phyloP scores from a whole-genome alignment of 2,888 invertebrate species.

The Trachelus troglodyta region DNA sequence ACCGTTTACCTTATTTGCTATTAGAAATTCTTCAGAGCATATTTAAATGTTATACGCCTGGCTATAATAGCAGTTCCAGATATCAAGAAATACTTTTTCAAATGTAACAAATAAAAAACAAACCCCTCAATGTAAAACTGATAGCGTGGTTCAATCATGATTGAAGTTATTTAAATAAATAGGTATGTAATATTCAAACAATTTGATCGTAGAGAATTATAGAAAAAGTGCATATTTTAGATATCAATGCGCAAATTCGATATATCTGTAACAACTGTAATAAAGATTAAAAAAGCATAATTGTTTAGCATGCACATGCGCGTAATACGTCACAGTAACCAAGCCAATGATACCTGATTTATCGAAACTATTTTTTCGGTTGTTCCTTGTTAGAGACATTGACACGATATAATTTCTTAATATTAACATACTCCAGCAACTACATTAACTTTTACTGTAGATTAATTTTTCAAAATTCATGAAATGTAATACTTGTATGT shows the following conservation, averaged over 20 bases:
- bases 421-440: not conserved
- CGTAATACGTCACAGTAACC: not conserved
- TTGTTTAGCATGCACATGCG: not conserved
- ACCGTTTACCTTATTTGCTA: too few species aligned
- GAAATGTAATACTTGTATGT: not conserved
- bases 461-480: not conserved
- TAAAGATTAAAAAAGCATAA: not conserved
- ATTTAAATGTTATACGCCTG: too few species aligned
- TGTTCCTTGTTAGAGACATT: not conserved
- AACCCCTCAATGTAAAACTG: too few species aligned
- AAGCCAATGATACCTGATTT: not conserved
- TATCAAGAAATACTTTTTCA: too few species aligned
- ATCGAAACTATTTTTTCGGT: not conserved
- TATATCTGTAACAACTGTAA: not conserved
- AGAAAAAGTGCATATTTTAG: not conserved
- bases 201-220: not conserved
- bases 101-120: not conserved
- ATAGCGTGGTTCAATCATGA: too few species aligned
- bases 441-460: not conserved
- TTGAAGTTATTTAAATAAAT: too few species aligned
- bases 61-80: not conserved
- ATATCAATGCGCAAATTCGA: not conserved
- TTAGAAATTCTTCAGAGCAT: too few species aligned
- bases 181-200: not conserved
- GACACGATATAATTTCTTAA: not conserved